Conservation (phyloP, 2,888 invertebrate species). For the Dicycla oo region DNA sequence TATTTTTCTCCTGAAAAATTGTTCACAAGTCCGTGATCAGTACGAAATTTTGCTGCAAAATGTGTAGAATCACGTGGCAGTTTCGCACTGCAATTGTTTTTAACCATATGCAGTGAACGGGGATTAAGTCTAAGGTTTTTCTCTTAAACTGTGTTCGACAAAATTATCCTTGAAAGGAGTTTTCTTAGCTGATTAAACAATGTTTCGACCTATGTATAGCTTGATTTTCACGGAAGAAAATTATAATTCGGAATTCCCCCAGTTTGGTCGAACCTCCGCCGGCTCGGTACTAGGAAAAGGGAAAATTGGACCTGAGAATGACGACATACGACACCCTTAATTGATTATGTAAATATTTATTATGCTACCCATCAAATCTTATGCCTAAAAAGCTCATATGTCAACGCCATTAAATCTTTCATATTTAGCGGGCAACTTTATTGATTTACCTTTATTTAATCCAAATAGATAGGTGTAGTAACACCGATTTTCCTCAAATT, state of each 20-base stretch:
- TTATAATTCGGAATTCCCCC: neutral
- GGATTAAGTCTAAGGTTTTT: neutral
- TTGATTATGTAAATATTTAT: neutral
- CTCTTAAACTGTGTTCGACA: neutral
- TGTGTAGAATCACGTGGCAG: neutral
- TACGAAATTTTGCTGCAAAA: neutral
- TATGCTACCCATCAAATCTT: neutral
- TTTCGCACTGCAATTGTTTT: no score
- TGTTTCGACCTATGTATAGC: neutral
- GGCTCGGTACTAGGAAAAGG: neutral
- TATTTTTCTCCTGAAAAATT: slow-evolving; percentile 6
- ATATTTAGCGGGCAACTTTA: neutral
- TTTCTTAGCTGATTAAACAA: neutral
- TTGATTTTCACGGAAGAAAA: neutral
- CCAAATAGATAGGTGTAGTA: no score
- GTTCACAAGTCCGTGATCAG: neutral
- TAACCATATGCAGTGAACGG: no score
- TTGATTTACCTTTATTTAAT: neutral
- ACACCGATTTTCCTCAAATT: no score
- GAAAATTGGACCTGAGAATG: neutral
- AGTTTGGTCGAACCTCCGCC: neutral
- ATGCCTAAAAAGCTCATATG: neutral
- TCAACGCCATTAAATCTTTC: neutral
- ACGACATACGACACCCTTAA: neutral
- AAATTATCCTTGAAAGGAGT: slow-evolving; percentile 5